Evolutionary conservation across 2,797 vertebrate species (phyloP).

Genomic region (Molossus molossus): DNA sequence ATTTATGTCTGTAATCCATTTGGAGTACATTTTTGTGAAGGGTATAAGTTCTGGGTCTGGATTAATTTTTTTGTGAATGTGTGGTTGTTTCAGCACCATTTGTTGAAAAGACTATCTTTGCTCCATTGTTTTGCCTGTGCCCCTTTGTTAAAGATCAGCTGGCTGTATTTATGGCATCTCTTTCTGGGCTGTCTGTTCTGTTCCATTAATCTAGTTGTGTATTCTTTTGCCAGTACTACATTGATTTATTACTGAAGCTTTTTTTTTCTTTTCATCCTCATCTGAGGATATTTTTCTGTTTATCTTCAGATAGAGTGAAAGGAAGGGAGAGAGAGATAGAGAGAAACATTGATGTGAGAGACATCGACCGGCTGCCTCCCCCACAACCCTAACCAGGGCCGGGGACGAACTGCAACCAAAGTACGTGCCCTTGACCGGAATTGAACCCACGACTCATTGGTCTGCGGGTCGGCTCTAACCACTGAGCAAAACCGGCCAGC

Average conservation of each 20-base stretch:
- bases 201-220: neutral
- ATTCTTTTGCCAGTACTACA: neutral
- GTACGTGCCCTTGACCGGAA: no score
- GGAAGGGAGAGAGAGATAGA: no score
- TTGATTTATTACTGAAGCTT: neutral
- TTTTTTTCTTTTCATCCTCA: no score
- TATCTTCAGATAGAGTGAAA: no score
- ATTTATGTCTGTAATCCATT: neutral
- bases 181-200: neutral
- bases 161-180: neutral
- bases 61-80: neutral
- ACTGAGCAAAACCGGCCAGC: no score
- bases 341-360: no score
- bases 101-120: neutral
- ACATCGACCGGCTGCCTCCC: no score
- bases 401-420: no score
- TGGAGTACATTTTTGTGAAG: conserved; percentile 29
- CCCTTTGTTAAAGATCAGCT: neutral
- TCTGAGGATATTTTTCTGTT: no score
- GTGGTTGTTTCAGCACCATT: neutral
- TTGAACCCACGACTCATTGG: no score
- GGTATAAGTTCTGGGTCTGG: neutral
- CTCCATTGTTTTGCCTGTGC: neutral
- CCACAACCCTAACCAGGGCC: no score
- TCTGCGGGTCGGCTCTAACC: no score